Conservation (phyloP, 2,113 vertebrate species). For the Tachysurus fulvidraco region DNA sequence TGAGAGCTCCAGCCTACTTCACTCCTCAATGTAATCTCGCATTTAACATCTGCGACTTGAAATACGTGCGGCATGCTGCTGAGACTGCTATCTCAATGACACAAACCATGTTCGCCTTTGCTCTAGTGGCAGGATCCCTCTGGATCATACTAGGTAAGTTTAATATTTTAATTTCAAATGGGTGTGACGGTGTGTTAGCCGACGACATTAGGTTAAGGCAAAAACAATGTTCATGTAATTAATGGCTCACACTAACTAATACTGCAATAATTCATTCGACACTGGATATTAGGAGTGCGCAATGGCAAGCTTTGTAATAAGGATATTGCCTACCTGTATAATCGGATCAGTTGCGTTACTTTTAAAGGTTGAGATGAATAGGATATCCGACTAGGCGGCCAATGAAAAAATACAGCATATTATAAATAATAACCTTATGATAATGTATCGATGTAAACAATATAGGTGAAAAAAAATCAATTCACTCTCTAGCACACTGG, state of each 20-base stretch:
- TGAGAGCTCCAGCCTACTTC: not conserved
- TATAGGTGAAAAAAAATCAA: not conserved
- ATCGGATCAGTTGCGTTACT: not conserved
- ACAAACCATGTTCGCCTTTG: conserved; percentile 78
- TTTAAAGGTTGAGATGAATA: not conserved
- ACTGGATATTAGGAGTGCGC: not conserved
- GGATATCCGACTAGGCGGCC: not conserved
- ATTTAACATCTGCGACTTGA: not conserved
- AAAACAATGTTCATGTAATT: not conserved
- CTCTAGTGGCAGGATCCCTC: conserved; percentile 76
- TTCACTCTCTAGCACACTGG: not conserved
- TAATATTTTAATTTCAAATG: not conserved
- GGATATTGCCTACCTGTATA: not conserved
- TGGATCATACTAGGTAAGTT: conserved; percentile 79
- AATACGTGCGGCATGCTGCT: conserved; percentile 52
- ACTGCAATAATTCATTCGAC: not conserved
- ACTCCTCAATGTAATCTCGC: not conserved
- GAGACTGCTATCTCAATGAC: conserved; percentile 69
- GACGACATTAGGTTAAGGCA: not conserved
- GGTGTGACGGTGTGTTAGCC: not conserved
- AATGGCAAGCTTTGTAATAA: not conserved
- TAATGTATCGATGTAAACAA: not conserved
- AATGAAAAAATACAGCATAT: not conserved
- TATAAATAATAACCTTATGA: not conserved
- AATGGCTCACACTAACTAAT: not conserved